phyloP scores from a whole-genome alignment of 2,113 vertebrate genomes.

The Ovibos moschatus region DNA sequence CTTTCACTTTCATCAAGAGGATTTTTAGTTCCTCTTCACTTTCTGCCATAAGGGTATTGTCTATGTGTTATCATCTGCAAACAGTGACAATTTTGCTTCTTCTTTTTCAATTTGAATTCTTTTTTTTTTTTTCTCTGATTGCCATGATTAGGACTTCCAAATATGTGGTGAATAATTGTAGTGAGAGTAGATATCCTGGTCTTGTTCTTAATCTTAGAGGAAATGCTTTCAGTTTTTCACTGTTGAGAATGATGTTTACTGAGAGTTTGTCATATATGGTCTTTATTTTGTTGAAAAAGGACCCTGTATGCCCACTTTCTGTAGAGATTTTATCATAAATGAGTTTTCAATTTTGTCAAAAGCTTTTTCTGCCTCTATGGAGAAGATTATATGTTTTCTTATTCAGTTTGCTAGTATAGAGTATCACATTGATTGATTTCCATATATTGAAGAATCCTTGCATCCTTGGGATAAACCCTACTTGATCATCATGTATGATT shows the following conservation, averaged over 20 bases:
- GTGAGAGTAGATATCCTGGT: background rate
- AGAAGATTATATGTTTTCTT: background rate
- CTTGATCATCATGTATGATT: background rate
- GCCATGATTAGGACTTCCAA: background rate
- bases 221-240: background rate
- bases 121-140: background rate
- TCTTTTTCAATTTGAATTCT: background rate
- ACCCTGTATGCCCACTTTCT: background rate
- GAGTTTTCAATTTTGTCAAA: background rate
- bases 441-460: background rate
- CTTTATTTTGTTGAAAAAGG: background rate
- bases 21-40: no score
- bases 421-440: background rate
- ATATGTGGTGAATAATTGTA: background rate
- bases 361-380: background rate
- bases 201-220: background rate
- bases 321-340: background rate
- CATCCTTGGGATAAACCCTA: background rate
- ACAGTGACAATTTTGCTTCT: background rate
- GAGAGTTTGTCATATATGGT: background rate
- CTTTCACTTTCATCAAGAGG: no score
- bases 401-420: background rate
- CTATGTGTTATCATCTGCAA: background rate
- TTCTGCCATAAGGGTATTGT: no score
- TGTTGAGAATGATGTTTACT: background rate